Evolutionary conservation across 2,113 vertebrate genomes (phyloP).

Genomic region (Eclectus roratus): DNA sequence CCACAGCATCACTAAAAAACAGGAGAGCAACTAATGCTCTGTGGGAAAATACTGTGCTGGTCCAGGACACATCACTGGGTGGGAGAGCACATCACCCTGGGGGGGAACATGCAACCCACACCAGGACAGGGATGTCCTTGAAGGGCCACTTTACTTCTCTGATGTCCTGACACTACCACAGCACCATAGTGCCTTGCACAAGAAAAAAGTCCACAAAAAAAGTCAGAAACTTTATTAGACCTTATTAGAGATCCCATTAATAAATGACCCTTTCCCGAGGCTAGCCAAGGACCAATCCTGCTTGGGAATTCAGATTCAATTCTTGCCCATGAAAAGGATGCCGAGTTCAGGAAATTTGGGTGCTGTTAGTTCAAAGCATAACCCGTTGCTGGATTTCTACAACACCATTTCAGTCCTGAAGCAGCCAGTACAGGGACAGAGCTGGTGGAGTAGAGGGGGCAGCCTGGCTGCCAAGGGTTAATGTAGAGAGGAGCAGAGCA

Average conservation of each 20-base stretch:
- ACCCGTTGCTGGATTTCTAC: neutral
- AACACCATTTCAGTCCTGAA: neutral
- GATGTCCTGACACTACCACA: neutral
- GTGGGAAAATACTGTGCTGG: neutral
- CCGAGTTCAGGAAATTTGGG: neutral
- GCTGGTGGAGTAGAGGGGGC: neutral
- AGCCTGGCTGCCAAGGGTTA: neutral
- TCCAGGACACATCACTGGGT: neutral
- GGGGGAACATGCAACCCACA: neutral
- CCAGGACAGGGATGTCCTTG: neutral
- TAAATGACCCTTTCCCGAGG: neutral
- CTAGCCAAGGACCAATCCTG: neutral
- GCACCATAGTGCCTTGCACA: neutral
- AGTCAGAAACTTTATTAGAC: neutral
- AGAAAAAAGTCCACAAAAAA: neutral
- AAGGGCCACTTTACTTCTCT: neutral
- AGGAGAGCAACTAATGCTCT: neutral
- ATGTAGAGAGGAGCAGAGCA: neutral
- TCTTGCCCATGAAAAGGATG: neutral
- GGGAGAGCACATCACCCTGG: fast-evolving
- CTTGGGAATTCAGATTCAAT: neutral
- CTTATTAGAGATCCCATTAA: neutral
- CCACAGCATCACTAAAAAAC: neutral
- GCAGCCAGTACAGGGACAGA: neutral
- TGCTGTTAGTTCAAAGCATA: neutral